Evolutionary conservation across 2,113 vertebrate species (phyloP).

Genomic region (Boleophthalmus pectinirostris): DNA sequence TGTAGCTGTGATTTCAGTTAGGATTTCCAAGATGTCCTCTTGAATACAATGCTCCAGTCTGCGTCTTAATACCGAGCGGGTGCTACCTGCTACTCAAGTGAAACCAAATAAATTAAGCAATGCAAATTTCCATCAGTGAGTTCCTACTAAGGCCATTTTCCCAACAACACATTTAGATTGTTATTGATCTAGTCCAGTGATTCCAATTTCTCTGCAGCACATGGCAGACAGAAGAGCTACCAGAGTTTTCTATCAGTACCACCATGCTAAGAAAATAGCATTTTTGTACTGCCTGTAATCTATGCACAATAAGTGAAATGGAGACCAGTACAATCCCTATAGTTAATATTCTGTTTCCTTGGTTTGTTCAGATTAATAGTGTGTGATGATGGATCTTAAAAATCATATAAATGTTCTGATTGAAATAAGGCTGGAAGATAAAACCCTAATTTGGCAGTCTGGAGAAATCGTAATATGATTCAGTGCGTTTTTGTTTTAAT

Average conservation of each 20-base stretch:
- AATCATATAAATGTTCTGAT: background rate
- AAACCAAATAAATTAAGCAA: background rate
- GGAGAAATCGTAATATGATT: background rate
- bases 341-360: background rate
- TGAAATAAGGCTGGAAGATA: background rate
- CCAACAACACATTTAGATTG: slow-evolving; percentile 2
- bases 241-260: background rate
- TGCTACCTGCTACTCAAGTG: background rate
- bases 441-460: background rate
- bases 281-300: background rate
- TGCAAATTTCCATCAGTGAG: slow-evolving; percentile 2
- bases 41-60: background rate
- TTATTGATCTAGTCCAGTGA: slow-evolving; percentile 1
- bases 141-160: background rate
- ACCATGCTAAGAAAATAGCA: background rate
- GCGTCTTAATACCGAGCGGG: background rate
- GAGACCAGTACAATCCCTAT: background rate
- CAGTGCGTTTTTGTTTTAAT: background rate
- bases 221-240: background rate
- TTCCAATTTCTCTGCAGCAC: background rate
- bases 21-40: background rate
- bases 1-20: no score
- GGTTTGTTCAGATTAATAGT: background rate
- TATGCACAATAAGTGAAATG: background rate
- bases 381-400: background rate